Evolutionary conservation across 2,113 vertebrate species (phyloP).

Genomic region (Jaculus jaculus): DNA sequence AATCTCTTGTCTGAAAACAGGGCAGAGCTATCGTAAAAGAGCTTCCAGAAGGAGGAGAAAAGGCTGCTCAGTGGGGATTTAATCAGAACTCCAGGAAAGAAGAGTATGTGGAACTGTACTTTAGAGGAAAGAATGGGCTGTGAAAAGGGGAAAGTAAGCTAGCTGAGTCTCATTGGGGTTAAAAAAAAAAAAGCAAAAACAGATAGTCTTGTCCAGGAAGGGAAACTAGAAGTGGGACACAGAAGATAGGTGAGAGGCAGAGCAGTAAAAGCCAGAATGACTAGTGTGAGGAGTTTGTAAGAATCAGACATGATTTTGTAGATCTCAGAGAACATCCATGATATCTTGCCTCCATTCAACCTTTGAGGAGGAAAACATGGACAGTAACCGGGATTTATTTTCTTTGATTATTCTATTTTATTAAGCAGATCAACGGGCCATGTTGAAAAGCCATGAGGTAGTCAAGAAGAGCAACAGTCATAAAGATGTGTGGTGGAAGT

Average conservation of each 20-base stretch:
- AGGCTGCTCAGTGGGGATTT: not conserved
- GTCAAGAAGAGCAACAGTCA: not conserved
- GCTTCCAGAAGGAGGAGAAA: not conserved
- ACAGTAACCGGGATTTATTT: not conserved
- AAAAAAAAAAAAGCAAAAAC: no score
- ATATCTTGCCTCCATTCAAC: not conserved
- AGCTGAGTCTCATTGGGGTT: not conserved
- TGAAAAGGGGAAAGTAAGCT: not conserved
- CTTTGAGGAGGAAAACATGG: not conserved
- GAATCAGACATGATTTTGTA: not conserved
- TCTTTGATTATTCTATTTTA: conserved; percentile 23
- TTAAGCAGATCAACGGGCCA: not conserved
- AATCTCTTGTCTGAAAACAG: not conserved
- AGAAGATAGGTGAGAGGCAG: not conserved
- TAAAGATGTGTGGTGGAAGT: conserved; percentile 56
- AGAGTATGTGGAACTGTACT: not conserved
- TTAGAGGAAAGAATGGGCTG: not conserved
- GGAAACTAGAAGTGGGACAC: not conserved
- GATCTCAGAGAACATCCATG: not conserved
- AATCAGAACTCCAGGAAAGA: not conserved
- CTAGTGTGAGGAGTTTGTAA: not conserved
- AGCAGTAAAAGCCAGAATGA: not conserved
- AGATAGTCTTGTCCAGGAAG: not conserved
- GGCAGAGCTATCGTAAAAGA: not conserved
- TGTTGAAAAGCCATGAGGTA: conserved; percentile 40